Conservation (phyloP, 2,797 vertebrate species). For the Salmo trutta region DNA sequence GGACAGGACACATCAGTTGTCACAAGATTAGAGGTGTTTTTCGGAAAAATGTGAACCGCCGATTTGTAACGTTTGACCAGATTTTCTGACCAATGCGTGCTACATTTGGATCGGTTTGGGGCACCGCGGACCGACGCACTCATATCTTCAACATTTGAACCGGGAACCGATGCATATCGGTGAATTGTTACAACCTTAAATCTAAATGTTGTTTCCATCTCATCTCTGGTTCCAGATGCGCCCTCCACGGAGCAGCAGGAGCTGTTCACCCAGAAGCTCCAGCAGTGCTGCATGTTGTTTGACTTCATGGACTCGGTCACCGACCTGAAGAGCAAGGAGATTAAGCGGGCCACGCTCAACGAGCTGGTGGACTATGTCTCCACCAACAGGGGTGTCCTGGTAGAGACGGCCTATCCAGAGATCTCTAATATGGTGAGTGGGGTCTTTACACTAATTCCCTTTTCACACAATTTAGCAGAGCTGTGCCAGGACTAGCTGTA, state of each 20-base stretch:
- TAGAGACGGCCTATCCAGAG: constrained; percentile 92
- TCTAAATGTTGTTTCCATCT: neutral
- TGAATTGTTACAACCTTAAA: too few species aligned
- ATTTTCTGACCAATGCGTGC: too few species aligned
- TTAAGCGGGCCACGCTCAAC: constrained; percentile 94
- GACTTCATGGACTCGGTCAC: constrained; percentile 96
- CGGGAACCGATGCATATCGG: too few species aligned
- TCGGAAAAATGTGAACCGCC: too few species aligned
- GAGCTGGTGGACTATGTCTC: constrained; percentile 98
- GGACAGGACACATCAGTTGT: too few species aligned
- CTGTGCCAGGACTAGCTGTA: too few species aligned
- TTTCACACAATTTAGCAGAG: too few species aligned
- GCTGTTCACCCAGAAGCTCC: constrained; percentile 94
- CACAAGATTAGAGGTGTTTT: too few species aligned
- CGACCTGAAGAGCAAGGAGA: constrained; percentile 97
- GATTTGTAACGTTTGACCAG: too few species aligned
- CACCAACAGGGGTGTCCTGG: constrained; percentile 93
- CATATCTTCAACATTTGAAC: too few species aligned
- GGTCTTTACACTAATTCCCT: neutral
- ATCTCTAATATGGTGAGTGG: constrained; percentile 94
- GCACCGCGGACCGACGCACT: too few species aligned
- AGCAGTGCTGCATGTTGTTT: constrained; percentile 95
- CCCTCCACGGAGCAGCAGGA: constrained; percentile 92
- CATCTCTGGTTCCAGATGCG: constrained; percentile 82
- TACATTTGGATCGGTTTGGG: too few species aligned